Conservation (phyloP, 2,797 vertebrate genomes). For the Siniperca undulata region DNA sequence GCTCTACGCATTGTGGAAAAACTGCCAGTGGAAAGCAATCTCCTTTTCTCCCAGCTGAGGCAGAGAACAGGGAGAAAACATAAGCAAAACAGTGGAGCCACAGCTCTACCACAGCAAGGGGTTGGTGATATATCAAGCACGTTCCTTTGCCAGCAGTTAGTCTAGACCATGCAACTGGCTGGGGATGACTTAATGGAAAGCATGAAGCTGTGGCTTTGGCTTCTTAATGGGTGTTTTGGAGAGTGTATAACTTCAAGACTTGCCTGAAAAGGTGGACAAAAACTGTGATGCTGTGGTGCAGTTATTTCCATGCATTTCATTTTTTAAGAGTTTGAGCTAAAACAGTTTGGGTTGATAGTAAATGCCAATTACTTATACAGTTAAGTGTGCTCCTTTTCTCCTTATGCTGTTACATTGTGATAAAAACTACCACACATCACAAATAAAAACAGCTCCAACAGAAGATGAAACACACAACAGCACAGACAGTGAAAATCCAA, state of each 20-base stretch:
- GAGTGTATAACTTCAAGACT: constrained; percentile 29
- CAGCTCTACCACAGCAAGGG: constrained; percentile 67
- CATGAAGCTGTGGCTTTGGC: constrained; percentile 56
- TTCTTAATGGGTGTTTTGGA: constrained; percentile 37
- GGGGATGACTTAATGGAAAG: constrained; percentile 76
- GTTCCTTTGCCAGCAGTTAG: constrained; percentile 73
- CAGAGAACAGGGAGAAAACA: constrained; percentile 40
- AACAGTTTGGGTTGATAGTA: background rate
- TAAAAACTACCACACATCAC: background rate
- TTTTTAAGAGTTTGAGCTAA: background rate
- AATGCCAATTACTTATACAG: background rate
- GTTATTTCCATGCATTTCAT: constrained; percentile 10
- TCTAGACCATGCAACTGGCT: constrained; percentile 67
- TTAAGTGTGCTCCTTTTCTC: background rate
- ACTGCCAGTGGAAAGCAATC: constrained; percentile 35
- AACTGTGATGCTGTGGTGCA: constrained; percentile 18
- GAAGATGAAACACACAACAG: constrained; percentile 16
- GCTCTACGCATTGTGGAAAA: constrained; percentile 36
- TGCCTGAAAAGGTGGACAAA: constrained; percentile 31
- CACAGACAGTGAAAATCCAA: background rate
- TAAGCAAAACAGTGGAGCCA: constrained; percentile 43
- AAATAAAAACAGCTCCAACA: constrained; percentile 17
- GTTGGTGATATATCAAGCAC: constrained; percentile 58
- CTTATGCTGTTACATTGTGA: background rate
- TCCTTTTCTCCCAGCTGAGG: constrained; percentile 37